Percentiles rank a stretch among this genome's conserved stretches.
phyloP scores from a whole-genome alignment of 2,888 invertebrate species.

The Onthophagus sagittarius region DNA sequence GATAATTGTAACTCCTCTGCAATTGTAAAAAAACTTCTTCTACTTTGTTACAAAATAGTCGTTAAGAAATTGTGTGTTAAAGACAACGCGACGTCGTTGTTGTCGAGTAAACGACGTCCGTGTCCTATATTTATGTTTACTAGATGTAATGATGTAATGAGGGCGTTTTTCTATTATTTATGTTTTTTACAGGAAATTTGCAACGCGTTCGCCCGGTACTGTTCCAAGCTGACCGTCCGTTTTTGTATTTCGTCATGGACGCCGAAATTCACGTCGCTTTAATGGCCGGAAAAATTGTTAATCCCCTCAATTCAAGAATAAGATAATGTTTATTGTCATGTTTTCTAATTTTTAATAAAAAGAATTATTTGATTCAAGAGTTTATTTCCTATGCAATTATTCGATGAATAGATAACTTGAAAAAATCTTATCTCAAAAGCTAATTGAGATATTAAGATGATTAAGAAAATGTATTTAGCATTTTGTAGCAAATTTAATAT shows the following conservation, averaged over 20 bases:
- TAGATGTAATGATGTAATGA: neutral
- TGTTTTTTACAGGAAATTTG: slow-evolving; percentile 45
- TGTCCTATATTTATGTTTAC: slow-evolving; percentile 16
- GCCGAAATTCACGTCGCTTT: slow-evolving; percentile 73
- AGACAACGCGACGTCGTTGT: neutral
- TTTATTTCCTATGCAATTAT: too few relatives aligned
- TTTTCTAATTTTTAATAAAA: neutral
- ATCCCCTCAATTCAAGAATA: slow-evolving; percentile 78
- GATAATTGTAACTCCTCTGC: neutral
- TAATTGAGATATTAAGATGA: too few relatives aligned
- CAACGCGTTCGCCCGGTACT: slow-evolving; percentile 56
- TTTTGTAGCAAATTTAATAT: too few relatives aligned
- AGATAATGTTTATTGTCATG: slow-evolving; percentile 47
- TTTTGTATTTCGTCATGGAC: slow-evolving; percentile 82
- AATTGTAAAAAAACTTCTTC: neutral
- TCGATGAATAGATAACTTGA: too few relatives aligned
- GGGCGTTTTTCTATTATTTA: neutral
- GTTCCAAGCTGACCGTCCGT: slow-evolving; percentile 78
- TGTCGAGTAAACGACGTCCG: neutral
- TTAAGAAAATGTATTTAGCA: too few relatives aligned
- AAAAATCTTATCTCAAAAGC: too few relatives aligned
- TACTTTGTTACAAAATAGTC: slow-evolving; percentile 5
- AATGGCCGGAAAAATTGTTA: slow-evolving; percentile 78
- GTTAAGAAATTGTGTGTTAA: slow-evolving; percentile 3
- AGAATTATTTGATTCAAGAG: neutral